These are phyloP conservation scores for Neoascia interrupta DNA, from an alignment of 2,888 invertebrate genomes.

Conservation along the genomic window DNA sequence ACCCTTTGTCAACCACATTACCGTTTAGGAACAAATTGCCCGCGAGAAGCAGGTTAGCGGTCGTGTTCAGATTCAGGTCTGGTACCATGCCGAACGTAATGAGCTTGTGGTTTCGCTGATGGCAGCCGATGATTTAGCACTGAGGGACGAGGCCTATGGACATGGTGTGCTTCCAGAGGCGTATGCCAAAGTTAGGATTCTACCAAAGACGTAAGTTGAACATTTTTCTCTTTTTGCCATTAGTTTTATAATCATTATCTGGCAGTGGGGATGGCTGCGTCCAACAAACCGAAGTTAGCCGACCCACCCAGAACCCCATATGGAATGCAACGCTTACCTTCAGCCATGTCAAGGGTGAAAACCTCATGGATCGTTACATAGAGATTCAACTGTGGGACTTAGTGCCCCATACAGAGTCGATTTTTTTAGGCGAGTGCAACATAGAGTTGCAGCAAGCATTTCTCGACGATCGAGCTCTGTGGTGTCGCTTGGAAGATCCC, in stretches of 20 bases:
- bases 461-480: conserved; percentile 92
- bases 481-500: conserved; percentile 93
- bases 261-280: conserved; percentile 87
- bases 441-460: conserved; percentile 86
- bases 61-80: conserved; percentile 92
- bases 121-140: conserved; percentile 91
- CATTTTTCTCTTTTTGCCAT: neutral
- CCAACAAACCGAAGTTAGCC: conserved; percentile 91
- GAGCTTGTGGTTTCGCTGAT: conserved; percentile 92
- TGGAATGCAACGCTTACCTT: conserved; percentile 96
- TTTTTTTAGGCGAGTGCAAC: conserved; percentile 89
- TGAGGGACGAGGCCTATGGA: conserved; percentile 88
- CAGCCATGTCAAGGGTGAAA: conserved; percentile 88
- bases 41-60: conserved; percentile 88
- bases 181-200: conserved; percentile 89
- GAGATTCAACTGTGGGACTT: conserved; percentile 95
- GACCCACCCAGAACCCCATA: conserved; percentile 92
- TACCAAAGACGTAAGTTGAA: conserved; percentile 88
- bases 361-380: conserved; percentile 88
- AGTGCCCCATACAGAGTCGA: conserved; percentile 89
- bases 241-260: neutral
- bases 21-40: conserved; percentile 85
- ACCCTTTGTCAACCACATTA: conserved; percentile 21
- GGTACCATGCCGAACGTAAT: conserved; percentile 91
- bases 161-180: conserved; percentile 90